phyloP scores from a whole-genome alignment of 2,113 vertebrate species.

The Hippolais icterina region DNA sequence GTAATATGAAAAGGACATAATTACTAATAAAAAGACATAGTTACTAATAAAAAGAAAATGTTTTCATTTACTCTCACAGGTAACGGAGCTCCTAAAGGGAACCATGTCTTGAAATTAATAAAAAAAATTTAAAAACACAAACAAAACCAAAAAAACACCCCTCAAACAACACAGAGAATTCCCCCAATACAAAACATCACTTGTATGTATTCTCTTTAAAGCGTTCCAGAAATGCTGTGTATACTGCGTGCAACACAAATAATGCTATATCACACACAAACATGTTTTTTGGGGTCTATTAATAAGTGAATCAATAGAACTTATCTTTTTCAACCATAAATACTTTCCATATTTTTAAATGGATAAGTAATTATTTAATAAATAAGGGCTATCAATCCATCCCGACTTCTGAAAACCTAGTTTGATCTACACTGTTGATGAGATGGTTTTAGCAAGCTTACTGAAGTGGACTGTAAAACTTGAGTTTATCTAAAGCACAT shows the following conservation, averaged over 20 bases:
- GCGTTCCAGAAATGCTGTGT: background rate
- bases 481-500: background rate
- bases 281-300: background rate
- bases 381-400: background rate
- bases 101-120: accelerated
- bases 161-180: background rate
- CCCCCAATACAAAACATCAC: accelerated
- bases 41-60: background rate
- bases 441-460: background rate
- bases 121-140: background rate
- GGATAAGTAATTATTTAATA: background rate
- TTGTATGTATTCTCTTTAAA: background rate
- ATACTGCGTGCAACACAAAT: background rate
- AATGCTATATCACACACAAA: background rate
- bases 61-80: background rate
- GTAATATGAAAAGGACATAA: background rate
- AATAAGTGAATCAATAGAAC: background rate
- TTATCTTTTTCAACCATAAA: background rate
- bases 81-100: background rate
- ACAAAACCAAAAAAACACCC: background rate
- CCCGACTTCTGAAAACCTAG: background rate
- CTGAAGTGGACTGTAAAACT: background rate
- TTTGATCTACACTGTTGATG: background rate
- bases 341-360: background rate
- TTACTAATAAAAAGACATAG: background rate